Base-by-base conservation (phyloP, 1,140 invertebrate species). In the Zaprionus lachaisei region DNA sequence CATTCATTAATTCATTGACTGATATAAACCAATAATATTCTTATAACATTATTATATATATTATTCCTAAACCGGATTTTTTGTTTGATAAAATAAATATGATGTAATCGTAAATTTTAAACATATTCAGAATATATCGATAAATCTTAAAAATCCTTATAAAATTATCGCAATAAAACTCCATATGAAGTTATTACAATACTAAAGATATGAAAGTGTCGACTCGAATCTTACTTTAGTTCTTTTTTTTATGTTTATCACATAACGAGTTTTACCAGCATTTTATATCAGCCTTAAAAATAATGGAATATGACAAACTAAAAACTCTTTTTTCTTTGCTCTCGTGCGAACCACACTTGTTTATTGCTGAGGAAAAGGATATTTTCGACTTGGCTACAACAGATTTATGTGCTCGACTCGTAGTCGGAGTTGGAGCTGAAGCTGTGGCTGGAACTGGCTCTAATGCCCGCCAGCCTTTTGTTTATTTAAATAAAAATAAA, bases 401-500 rank as follows among this genome's bases (percentile, higher is more conserved):
- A 71, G 22, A 70, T 70, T 63, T 63, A 63, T 75, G 72, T n/a
- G 41, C 47, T 47, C 22, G 38, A 55, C 47, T 14, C 24, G 14
- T 24, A 17, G 44, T 51, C 15, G 24, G 44, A 51, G 47, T 14
- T 22, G 47, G 12, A 22, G 9, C 3, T 20, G 47, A 11, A 49
- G 47, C 20, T 51, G 20, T 1, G 20, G 47, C 41, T 44, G 41
- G 15, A 44, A 5, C 41, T 44, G 41, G 41, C 3, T 69, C 31
- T 62, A 69, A 69, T 72, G 63, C 63, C 47, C 41, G 58, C 28
- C 60, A 55, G 67, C 17, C 56, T 56, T 72, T 72, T 72, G 69
- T 72, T 69, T 65, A 60, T 66, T 72, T 65, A 41, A 41, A 64
- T 58, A 72, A 76, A 71, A 74, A 75, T 34, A 72, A 76, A 65